Conservation (phyloP, 1,140 invertebrate species). For the Drosophila busckii region DNA sequence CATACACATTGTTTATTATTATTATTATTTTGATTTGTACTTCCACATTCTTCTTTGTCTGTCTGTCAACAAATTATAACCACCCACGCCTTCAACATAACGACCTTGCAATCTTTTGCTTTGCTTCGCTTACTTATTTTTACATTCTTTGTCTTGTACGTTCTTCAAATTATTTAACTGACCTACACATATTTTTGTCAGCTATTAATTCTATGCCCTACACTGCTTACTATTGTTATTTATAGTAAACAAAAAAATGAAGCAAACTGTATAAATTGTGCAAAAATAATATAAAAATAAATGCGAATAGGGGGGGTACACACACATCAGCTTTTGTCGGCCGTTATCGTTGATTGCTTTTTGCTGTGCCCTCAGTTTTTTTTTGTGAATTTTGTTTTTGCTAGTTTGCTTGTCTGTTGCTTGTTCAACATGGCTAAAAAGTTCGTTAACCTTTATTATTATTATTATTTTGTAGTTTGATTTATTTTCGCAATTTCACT, state of each 20-base stretch:
- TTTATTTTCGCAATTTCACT: constrained; percentile 55
- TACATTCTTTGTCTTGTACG: constrained; percentile 17
- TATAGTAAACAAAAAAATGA: constrained; percentile 42
- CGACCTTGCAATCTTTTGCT: constrained; percentile 32
- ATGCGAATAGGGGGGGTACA: constrained; percentile 3
- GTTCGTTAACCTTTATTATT: constrained; percentile 60
- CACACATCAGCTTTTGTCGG: constrained; percentile 31
- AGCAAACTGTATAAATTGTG: constrained; percentile 18
- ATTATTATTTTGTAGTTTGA: constrained; percentile 45
- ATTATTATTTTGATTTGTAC: constrained; percentile 3
- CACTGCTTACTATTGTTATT: constrained; percentile 7
- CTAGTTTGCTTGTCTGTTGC: constrained; percentile 47
- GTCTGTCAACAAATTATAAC: constrained; percentile 12
- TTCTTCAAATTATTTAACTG: constrained; percentile 33
- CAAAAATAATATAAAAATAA: constrained; percentile 28
- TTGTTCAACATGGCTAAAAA: constrained; percentile 61
- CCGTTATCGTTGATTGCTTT: constrained; percentile 55
- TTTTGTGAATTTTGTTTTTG: constrained; percentile 48
- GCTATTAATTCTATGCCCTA: constrained; percentile 28
- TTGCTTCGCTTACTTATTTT: too few relatives aligned
- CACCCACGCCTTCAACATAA: constrained; percentile 28
- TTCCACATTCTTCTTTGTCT: constrained; percentile 19
- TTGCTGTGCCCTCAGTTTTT: constrained; percentile 41
- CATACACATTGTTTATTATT: constrained; percentile 10
- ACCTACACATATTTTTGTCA: constrained; percentile 39